Evolutionary conservation across 2,113 vertebrate species (phyloP), one percentile per base, ranked within the genome.

Genomic region (Oceanites oceanicus): DNA sequence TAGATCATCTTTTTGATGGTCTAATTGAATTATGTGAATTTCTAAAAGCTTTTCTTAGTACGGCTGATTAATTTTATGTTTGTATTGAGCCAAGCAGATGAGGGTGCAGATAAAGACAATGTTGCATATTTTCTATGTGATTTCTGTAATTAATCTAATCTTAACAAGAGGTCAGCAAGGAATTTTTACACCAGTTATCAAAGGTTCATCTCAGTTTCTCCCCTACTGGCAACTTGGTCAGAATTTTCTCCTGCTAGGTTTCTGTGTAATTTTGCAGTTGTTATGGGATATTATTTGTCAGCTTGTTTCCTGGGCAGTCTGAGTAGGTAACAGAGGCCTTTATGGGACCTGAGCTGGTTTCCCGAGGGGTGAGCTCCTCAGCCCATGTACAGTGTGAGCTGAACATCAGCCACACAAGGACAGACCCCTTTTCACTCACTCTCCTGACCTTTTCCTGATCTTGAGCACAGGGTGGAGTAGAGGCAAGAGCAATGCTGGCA

Each of bases 11-110:
- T 75, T 76, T 90, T 78, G 88, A 93, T 59, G 78, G 32, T 65
- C 85, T 96, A 96, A 97, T 95, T 94, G 79, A 95, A 92, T 95
- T 74, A 90, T 18, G 55, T 67, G 75, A 19, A 23, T 77, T 83
- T 90, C 74, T 52, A 52, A 94, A 83, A 92, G 96, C 93, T 88
- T 75, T 73, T 86, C 67, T 62, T 45, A 20, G 70, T 22, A 18
- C 4, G 6, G 81, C 27, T 95, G 86, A 76, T 58, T n/a, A 76
- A 83, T 90, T 92, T 86, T 88, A 13, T 50, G 56, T 67, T 63
- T 75, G 45, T 6, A 10, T 23, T 62, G 58, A 93, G 88, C 56
- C 59, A 86, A 76, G 67, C 81, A 93, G 85, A 70, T 56, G 70
- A 81, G 32, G n/a, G 38, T 45, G 62, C 88, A 79, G 50, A 32